Conservation (phyloP, 1,140 invertebrate genomes). For the Dendroctonus ponderosae region DNA sequence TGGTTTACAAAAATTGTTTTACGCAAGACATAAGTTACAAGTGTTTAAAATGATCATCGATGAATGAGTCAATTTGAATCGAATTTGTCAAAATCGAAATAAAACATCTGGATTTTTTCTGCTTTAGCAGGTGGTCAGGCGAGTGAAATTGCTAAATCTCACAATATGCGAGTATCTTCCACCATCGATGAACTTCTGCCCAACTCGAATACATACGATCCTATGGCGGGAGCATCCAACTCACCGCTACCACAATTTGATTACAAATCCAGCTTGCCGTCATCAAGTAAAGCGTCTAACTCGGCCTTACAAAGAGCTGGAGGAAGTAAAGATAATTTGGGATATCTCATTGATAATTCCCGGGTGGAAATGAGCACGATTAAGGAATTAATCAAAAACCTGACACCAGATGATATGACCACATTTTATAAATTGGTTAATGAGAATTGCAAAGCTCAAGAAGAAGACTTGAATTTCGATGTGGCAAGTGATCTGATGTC, state of each 20-base stretch:
- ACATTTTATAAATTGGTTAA: slow-evolving; percentile 30
- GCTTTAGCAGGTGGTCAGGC: no score
- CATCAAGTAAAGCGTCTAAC: slow-evolving; percentile 20
- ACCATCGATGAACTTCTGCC: slow-evolving; percentile 18
- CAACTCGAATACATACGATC: background rate
- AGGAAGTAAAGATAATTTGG: slow-evolving; percentile 18
- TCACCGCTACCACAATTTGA: slow-evolving; percentile 6
- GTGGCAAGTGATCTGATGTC: slow-evolving; percentile 4
- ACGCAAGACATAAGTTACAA: no score
- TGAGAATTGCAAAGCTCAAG: slow-evolving; percentile 29
- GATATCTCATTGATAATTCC: slow-evolving; percentile 28
- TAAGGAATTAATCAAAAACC: slow-evolving; percentile 26
- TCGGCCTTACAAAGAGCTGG: slow-evolving; percentile 20
- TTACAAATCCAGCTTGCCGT: background rate
- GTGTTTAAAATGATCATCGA: no score
- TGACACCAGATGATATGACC: slow-evolving; percentile 25
- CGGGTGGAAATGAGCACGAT: slow-evolving; percentile 23
- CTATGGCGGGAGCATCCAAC: background rate
- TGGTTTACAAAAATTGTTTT: no score
- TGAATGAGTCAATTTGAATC: no score
- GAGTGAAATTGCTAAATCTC: background rate
- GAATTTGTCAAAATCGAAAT: no score
- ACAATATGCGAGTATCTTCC: slow-evolving; percentile 8
- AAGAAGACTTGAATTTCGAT: slow-evolving; percentile 4
- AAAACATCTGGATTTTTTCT: no score